These are phyloP conservation scores for Spialia ferax DNA, from an alignment of 2,888 invertebrate genomes.

Conservation along the genomic window DNA sequence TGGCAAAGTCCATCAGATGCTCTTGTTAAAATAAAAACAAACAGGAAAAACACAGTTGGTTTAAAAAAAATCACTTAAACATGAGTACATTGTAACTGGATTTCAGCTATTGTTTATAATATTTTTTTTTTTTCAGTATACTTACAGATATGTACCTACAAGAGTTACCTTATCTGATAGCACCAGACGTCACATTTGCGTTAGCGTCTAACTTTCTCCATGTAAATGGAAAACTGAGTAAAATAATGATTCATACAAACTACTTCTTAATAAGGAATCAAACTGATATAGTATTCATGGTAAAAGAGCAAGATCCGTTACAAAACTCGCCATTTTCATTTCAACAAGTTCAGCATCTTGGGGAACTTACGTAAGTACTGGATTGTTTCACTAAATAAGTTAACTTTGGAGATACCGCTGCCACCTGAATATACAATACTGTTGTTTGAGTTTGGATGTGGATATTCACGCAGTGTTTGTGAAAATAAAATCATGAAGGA, in stretches of 20 bases:
- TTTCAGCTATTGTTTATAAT: too few species aligned
- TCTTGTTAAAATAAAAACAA: neutral
- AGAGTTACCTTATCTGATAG: conserved; percentile 53
- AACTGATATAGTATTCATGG: conserved; percentile 52
- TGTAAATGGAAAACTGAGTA: conserved; percentile 57
- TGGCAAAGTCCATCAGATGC: neutral
- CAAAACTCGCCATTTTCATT: conserved; percentile 65
- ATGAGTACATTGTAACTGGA: too few species aligned
- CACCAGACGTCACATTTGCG: conserved; percentile 56
- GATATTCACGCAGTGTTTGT: too few species aligned
- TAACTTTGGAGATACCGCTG: too few species aligned
- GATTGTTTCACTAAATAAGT: neutral
- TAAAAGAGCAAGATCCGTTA: conserved; percentile 46
- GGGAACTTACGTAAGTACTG: conserved; percentile 63
- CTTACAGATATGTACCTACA: conserved; percentile 55
- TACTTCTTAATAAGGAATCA: conserved; percentile 63
- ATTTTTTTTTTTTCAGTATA: conserved; percentile 47
- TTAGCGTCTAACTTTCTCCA: conserved; percentile 60
- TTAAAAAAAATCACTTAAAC: too few species aligned
- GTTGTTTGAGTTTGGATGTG: too few species aligned
- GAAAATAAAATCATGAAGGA: too few species aligned
- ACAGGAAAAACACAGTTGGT: neutral
- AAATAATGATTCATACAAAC: conserved; percentile 59
- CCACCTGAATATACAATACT: too few species aligned
- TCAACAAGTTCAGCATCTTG: conserved; percentile 58